These are phyloP conservation scores for Enteromius trimaculatus DNA, from an alignment of 2,797 vertebrate species.

Conservation along the genomic window DNA sequence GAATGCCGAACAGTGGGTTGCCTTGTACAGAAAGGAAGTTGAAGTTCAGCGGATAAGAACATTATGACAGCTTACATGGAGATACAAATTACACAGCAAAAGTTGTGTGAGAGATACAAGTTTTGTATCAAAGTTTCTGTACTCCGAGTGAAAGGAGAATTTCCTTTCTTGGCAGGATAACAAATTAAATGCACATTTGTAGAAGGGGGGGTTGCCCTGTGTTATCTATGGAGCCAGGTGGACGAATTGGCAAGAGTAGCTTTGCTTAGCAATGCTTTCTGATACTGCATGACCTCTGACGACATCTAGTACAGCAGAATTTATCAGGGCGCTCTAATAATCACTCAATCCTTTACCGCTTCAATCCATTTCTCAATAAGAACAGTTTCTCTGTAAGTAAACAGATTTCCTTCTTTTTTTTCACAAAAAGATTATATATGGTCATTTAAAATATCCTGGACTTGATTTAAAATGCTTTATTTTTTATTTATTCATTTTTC, in stretches of 20 bases:
- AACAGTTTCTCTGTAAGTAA: background rate
- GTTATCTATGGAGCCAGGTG: slow-evolving; percentile 70
- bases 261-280: too few species aligned
- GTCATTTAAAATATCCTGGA: too few species aligned
- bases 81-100: background rate
- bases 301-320: background rate
- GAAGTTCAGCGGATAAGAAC: slow-evolving; percentile 5
- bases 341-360: background rate
- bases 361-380: background rate
- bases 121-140: background rate
- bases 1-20: background rate
- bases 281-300: slow-evolving; percentile 5
- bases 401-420: background rate
- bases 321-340: slow-evolving; percentile 11
- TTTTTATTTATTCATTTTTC: too few species aligned
- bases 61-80: background rate
- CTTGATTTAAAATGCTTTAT: too few species aligned
- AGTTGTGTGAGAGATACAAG: background rate
- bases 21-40: background rate
- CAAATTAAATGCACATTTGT: slow-evolving; percentile 49
- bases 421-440: background rate
- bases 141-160: background rate
- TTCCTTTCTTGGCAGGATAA: slow-evolving; percentile 15
- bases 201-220: background rate
- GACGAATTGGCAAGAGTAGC: slow-evolving; percentile 52